Base-by-base conservation (phyloP, 1,140 invertebrate genomes). In the Ladona fulva region DNA sequence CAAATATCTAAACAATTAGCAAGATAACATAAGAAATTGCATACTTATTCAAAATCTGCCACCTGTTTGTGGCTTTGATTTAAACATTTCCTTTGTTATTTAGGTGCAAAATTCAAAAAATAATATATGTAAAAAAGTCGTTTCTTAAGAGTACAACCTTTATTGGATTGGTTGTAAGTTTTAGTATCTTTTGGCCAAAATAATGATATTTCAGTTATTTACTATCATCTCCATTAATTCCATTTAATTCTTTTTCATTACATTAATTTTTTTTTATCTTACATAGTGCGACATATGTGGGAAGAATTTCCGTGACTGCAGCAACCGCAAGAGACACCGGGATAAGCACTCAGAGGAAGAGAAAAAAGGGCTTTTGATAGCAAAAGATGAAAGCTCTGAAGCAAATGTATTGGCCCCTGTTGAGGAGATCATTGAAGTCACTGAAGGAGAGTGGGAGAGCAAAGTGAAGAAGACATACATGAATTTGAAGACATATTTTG, bases 201-300 rank as follows among this genome's bases (percentile, higher is more conserved):
- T n/a, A 52, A 52, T 52, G 44, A 52, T 52, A 11, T 52, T n/a
- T n/a, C n/a, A n/a, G n/a, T n/a, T n/a, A n/a, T n/a, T n/a, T n/a
- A n/a, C n/a, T n/a, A n/a, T n/a, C n/a, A n/a, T n/a, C n/a, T n/a
- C n/a, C n/a, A n/a, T 52, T 10, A 19, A 52, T 10, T 11, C 44
- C 19, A 10, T 11, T 11, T 52, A 52, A 11, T 52, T 52, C 10
- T 11, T 52, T 52, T 52, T 11, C 44, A 52, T 52, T 66, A 66
- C 14, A 19, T 66, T 22, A 19, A 37, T 76, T 76, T 37, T 7
- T 14, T 22, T 75, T 22, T 24, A 25, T 29, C 3, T 10, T 42
- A 37, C 7, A 6, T 19, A 77, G 76, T 77, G 76, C 66, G 76
- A 77, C 22, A 77, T 77, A 14, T 77, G 76, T 74, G 76, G 76